Percentiles rank a stretch among this genome's conserved stretches.
Conservation (phyloP, 2,797 vertebrate genomes). For the Coreius guichenoti region DNA sequence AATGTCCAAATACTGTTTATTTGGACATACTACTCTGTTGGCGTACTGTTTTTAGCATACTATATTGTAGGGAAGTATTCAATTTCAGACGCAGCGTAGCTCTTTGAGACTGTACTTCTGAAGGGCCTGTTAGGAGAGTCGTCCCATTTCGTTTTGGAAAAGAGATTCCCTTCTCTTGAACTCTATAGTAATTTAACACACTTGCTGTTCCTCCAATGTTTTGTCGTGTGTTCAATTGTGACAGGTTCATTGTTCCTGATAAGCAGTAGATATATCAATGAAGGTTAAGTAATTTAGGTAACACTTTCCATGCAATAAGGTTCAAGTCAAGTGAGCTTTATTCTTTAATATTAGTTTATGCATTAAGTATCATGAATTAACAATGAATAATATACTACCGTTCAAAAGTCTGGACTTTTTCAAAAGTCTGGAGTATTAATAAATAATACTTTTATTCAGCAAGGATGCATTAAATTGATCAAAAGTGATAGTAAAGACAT, state of each 20-base stretch:
- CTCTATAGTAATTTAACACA: not conserved
- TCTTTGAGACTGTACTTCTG: not conserved
- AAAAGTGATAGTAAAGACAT: not conserved
- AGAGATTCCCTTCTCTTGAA: not conserved
- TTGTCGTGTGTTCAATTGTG: not conserved
- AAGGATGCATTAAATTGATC: not conserved
- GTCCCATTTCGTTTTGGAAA: not conserved
- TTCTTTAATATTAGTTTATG: not conserved
- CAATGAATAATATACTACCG: not conserved
- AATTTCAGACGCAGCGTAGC: not conserved
- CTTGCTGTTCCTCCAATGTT: not conserved
- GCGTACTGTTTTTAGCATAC: too few species aligned
- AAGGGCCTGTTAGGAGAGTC: not conserved
- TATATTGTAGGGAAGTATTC: too few species aligned
- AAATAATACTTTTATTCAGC: not conserved
- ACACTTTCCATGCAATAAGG: not conserved
- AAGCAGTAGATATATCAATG: not conserved
- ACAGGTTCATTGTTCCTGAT: not conserved
- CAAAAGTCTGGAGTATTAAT: not conserved
- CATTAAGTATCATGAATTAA: not conserved
- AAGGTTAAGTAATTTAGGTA: not conserved
- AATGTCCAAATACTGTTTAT: too few species aligned
- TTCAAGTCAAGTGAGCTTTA: not conserved
- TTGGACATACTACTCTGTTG: too few species aligned
- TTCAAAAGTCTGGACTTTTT: not conserved